phyloP scores from a whole-genome alignment of 2,888 invertebrate genomes.

The Pristionchus fissidentatus region DNA sequence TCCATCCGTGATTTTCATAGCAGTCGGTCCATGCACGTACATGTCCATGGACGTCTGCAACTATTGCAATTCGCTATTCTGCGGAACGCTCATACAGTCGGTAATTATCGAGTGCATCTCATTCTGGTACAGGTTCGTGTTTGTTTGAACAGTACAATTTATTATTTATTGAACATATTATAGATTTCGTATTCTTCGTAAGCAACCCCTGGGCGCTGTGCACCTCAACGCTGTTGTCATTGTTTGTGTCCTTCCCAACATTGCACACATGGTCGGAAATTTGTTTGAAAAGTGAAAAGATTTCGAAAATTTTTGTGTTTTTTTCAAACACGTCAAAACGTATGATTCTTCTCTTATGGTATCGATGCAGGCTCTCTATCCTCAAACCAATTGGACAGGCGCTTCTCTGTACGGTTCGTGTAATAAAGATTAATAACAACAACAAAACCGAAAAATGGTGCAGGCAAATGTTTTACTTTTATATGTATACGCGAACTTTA shows the following conservation, averaged over 20 bases:
- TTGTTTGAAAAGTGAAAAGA: not conserved
- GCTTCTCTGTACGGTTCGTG: not conserved
- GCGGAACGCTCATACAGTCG: not conserved
- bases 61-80: not conserved
- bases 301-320: not conserved
- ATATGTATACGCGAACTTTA: no score
- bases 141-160: not conserved
- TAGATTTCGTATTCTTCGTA: not conserved
- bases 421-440: not conserved
- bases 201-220: not conserved
- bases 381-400: not conserved
- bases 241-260: not conserved
- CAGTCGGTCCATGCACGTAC: not conserved
- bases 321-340: not conserved
- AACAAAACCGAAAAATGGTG: no score
- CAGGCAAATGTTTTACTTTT: no score
- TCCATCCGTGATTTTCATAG: not conserved
- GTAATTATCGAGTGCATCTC: not conserved
- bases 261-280: not conserved
- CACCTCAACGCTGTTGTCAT: not conserved
- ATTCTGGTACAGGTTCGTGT: constrained; percentile 1
- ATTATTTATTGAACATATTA: not conserved
- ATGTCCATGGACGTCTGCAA: not conserved
- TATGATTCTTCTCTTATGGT: not conserved
- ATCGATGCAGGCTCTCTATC: not conserved